These are phyloP conservation scores for Microcebus jonahi DNA, from an alignment of 2,113 vertebrate species.

Conservation along the genomic window DNA sequence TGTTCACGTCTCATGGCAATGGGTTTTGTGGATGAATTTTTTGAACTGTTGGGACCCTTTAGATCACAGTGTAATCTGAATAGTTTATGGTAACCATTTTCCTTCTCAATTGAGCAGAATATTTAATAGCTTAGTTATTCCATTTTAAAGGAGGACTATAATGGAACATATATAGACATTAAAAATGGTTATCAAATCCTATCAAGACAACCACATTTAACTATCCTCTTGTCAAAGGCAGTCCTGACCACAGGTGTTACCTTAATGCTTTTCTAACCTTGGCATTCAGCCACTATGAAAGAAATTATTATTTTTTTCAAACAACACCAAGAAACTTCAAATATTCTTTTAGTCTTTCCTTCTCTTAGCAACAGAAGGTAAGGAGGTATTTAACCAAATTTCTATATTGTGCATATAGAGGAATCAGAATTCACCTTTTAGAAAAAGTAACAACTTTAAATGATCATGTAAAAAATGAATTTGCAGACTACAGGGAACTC, in stretches of 20 bases:
- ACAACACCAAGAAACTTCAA: conserved; percentile 41
- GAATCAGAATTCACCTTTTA: conserved; percentile 49
- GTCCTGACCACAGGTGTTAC: background rate
- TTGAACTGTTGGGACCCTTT: background rate
- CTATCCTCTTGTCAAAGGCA: background rate
- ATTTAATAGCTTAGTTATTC: conserved; percentile 19
- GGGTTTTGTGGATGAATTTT: background rate
- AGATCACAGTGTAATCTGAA: background rate
- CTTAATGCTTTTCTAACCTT: conserved; percentile 16
- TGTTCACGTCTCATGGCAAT: background rate
- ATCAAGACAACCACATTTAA: conserved; percentile 32
- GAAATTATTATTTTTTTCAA: background rate
- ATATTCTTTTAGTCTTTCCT: conserved; percentile 22
- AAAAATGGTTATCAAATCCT: conserved; percentile 31
- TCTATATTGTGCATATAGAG: background rate
- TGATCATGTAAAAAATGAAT: background rate
- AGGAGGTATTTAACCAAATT: conserved; percentile 8
- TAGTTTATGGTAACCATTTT: conserved; percentile 12
- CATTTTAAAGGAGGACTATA: background rate
- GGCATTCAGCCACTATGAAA: conserved; percentile 11
- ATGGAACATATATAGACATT: background rate
- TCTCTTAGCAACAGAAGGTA: background rate
- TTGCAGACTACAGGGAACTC: background rate
- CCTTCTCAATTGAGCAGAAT: conserved; percentile 41
- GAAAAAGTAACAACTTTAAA: conserved; percentile 50